These are phyloP conservation scores for Thumatha senex DNA, from an alignment of 2,888 invertebrate species.

Conservation along the genomic window DNA sequence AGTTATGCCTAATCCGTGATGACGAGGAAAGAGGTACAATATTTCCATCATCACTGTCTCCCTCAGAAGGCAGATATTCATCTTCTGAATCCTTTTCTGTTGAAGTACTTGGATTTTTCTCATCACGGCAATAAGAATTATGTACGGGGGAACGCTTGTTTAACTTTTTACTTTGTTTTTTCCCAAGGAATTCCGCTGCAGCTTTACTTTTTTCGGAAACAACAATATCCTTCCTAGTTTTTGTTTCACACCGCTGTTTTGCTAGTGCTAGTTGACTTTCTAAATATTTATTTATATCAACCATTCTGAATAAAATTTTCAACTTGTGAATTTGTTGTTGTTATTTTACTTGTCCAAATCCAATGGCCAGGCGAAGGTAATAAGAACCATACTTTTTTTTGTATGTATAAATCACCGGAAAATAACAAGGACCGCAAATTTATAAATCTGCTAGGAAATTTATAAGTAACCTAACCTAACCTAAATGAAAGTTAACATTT, in stretches of 20 bases:
- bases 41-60: slow-evolving; percentile 46
- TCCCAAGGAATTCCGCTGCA: slow-evolving; percentile 64
- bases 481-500: no score
- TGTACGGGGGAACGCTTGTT: slow-evolving; percentile 35
- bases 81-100: slow-evolving; percentile 52
- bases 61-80: slow-evolving; percentile 64
- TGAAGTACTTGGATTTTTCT: slow-evolving; percentile 37
- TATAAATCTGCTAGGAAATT: no score
- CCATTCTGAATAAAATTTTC: slow-evolving; percentile 42
- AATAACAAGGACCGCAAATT: no score
- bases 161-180: slow-evolving; percentile 60
- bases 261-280: slow-evolving; percentile 70
- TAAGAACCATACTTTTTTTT: no score
- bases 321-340: no score
- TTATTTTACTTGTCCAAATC: no score
- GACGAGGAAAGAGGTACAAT: slow-evolving; percentile 32
- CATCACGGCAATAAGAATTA: slow-evolving; percentile 5
- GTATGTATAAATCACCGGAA: no score
- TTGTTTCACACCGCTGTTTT: slow-evolving; percentile 54
- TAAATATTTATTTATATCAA: slow-evolving; percentile 74
- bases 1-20: slow-evolving; percentile 48
- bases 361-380: no score
- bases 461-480: no score
- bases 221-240: slow-evolving; percentile 40
- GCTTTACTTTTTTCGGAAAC: slow-evolving; percentile 64